A percentile compares a stretch with the other conserved stretches of the same genome.
Conservation (phyloP, 2,888 invertebrate genomes). For the Miltochrista miniata region DNA sequence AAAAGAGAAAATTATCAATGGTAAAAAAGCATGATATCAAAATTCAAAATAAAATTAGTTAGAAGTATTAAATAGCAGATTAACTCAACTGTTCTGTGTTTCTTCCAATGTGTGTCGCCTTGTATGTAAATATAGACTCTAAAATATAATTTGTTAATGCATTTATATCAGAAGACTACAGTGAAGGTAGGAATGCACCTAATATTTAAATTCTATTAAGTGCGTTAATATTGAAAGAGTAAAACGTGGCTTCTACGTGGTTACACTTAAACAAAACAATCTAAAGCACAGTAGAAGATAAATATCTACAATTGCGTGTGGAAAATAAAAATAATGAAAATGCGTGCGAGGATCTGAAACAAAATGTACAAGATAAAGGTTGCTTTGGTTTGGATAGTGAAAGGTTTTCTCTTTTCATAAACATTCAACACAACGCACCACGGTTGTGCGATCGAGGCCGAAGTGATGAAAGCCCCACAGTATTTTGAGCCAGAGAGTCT, state of each 20-base stretch:
- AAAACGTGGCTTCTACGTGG: constrained; percentile 33
- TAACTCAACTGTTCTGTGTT: constrained; percentile 14
- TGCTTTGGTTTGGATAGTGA: constrained; percentile 47
- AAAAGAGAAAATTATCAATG: constrained; percentile 75
- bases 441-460: constrained; percentile 84
- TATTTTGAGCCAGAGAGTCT: constrained; percentile 87
- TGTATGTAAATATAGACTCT: not conserved
- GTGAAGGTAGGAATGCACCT: constrained; percentile 24
- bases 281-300: constrained; percentile 50
- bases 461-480: constrained; percentile 76
- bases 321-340: constrained; percentile 38
- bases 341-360: constrained; percentile 55
- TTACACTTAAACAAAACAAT: constrained; percentile 27
- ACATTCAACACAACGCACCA: constrained; percentile 84
- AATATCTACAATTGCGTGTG: constrained; percentile 56
- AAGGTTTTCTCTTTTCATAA: constrained; percentile 81
- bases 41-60: constrained; percentile 20
- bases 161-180: constrained; percentile 5
- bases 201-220: constrained; percentile 41
- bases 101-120: constrained; percentile 12
- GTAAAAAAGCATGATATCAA: constrained; percentile 45
- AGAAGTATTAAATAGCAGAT: constrained; percentile 13
- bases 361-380: constrained; percentile 48
- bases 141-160: not conserved
- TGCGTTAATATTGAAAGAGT: constrained; percentile 44